phyloP scores from a whole-genome alignment of 1,140 invertebrate species.

The Dendrolimus punctatus region DNA sequence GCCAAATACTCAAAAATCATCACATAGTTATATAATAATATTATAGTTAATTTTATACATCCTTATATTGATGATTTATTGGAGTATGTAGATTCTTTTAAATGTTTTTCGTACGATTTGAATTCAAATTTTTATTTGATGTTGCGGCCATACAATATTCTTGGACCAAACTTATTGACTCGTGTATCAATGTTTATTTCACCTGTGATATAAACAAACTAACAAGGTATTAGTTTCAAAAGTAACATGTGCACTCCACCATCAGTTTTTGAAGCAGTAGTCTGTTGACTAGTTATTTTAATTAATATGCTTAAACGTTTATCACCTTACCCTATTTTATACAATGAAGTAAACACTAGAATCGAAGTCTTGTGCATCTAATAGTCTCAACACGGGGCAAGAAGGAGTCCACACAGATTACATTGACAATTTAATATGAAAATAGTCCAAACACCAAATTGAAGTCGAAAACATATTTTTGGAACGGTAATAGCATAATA shows the following conservation, averaged over 20 bases:
- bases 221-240: no score
- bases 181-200: no score
- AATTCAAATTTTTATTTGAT: no score
- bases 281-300: constrained; percentile 38
- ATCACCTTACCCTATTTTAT: constrained; percentile 29
- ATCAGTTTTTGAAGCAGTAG: constrained; percentile 27
- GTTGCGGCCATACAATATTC: no score
- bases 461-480: no score
- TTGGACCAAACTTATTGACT: no score
- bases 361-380: constrained; percentile 52
- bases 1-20: no score
- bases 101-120: neutral
- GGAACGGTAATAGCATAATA: no score
- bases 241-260: no score
- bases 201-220: no score
- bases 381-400: constrained; percentile 32
- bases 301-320: constrained; percentile 22
- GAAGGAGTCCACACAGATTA: constrained; percentile 18
- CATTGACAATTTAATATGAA: neutral
- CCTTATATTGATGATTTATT: neutral
- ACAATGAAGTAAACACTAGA: constrained; percentile 24
- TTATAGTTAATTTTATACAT: neutral
- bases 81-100: neutral
- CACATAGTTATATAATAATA: neutral
- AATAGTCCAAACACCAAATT: no score